A percentile compares a stretch with the other conserved stretches of the same genome.
These are phyloP conservation scores for Sebastes aleutianus DNA, from an alignment of 2,797 vertebrate genomes.

Conservation along the genomic window DNA sequence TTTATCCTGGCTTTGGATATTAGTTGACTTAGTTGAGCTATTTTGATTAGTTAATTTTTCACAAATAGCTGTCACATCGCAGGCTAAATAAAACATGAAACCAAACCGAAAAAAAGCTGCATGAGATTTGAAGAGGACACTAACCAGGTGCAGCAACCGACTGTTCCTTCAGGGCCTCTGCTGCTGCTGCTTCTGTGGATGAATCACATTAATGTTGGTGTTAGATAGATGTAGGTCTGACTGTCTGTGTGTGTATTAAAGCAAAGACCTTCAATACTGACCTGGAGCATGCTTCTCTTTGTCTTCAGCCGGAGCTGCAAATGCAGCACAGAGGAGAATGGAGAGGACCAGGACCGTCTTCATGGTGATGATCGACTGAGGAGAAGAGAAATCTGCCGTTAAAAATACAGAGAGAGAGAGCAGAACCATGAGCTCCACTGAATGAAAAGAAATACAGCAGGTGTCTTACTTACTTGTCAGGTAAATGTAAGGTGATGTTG, in stretches of 20 bases:
- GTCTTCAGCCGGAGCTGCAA: slow-evolving; percentile 39
- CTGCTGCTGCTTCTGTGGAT: slow-evolving; percentile 8
- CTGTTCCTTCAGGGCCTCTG: not conserved
- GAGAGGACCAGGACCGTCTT: slow-evolving; percentile 20
- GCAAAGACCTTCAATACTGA: not conserved
- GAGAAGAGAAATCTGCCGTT: not conserved
- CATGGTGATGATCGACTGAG: slow-evolving; percentile 3
- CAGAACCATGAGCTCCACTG: not conserved
- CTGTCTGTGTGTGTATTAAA: not conserved
- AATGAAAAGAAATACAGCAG: not conserved
- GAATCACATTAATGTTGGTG: not conserved
- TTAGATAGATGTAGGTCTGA: not conserved
- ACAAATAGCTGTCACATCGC: not conserved
- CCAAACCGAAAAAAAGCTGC: no score
- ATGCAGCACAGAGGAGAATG: slow-evolving; percentile 20
- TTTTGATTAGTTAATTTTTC: not conserved
- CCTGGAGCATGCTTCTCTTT: not conserved
- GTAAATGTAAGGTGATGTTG: not conserved
- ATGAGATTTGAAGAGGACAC: not conserved
- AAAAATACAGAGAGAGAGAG: not conserved
- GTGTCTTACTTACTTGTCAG: slow-evolving; percentile 21
- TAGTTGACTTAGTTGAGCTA: not conserved
- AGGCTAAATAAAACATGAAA: not conserved
- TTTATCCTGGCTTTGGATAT: not conserved
- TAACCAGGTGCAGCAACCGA: not conserved